These are phyloP conservation scores for Platorchestia sp. DNA, from an alignment of 1,140 invertebrate species.

Conservation along the genomic window DNA sequence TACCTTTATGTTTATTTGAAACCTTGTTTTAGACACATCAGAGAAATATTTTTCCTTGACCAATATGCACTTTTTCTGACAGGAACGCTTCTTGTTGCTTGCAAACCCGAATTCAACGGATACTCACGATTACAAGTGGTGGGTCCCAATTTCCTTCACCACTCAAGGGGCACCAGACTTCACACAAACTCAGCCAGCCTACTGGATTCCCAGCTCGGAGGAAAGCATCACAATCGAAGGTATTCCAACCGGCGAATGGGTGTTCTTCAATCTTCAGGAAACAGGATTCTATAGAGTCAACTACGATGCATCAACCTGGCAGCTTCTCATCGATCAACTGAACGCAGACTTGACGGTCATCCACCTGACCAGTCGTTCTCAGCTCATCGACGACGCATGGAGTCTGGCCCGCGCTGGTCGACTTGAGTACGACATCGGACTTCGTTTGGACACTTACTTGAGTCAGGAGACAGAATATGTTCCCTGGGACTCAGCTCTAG, in stretches of 20 bases:
- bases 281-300: slow-evolving; percentile 75
- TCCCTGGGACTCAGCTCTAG: slow-evolving; percentile 65
- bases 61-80: slow-evolving; percentile 71
- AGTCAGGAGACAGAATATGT: slow-evolving; percentile 65
- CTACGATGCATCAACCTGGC: slow-evolving; percentile 75
- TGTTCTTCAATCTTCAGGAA: slow-evolving; percentile 67
- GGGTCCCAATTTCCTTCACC: slow-evolving; percentile 66
- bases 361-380: slow-evolving; percentile 74
- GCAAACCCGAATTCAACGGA: slow-evolving; percentile 32
- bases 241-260: slow-evolving; percentile 61
- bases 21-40: too few species aligned
- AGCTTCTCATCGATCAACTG: slow-evolving; percentile 71
- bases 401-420: slow-evolving; percentile 79
- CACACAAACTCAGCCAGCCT: slow-evolving; percentile 58
- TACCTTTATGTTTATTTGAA: too few species aligned
- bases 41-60: neutral
- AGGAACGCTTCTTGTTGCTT: slow-evolving; percentile 55
- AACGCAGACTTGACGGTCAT: slow-evolving; percentile 70
- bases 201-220: slow-evolving; percentile 64
- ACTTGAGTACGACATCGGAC: slow-evolving; percentile 60
- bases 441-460: slow-evolving; percentile 60
- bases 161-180: slow-evolving; percentile 60
- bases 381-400: slow-evolving; percentile 86
- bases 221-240: slow-evolving; percentile 58
- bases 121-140: slow-evolving; percentile 64